These are phyloP conservation scores for Sebastes taczanowskii DNA, from an alignment of 2,797 vertebrate genomes.

Conservation along the genomic window DNA sequence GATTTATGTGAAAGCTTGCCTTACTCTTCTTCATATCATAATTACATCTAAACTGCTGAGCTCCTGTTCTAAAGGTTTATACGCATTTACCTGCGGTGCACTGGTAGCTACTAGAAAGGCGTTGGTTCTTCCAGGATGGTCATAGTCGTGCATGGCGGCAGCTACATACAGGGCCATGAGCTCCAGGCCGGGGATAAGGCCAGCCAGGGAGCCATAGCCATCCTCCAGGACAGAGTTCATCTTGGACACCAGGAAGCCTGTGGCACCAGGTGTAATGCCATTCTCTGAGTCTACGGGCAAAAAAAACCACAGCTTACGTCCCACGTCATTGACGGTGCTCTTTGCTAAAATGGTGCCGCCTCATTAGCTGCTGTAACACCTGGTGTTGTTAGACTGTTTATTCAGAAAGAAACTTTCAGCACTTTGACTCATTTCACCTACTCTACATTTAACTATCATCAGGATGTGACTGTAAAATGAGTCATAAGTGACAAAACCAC, in stretches of 20 bases:
- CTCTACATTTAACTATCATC: background rate
- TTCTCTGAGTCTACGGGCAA: slow-evolving; percentile 86
- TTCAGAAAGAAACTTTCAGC: background rate
- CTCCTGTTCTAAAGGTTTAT: background rate
- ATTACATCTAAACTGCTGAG: background rate
- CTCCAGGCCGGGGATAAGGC: slow-evolving; percentile 93
- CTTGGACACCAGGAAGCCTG: slow-evolving; percentile 90
- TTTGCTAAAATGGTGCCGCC: background rate
- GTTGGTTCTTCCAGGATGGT: slow-evolving; percentile 97
- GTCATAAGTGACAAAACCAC: background rate
- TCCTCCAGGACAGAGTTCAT: slow-evolving; percentile 84
- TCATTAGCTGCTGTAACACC: background rate
- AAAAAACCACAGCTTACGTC: background rate
- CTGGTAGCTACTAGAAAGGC: slow-evolving; percentile 97
- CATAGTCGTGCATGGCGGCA: slow-evolving; percentile 98
- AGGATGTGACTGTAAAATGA: background rate
- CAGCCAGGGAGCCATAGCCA: slow-evolving; percentile 88
- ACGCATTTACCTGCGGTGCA: slow-evolving; percentile 84
- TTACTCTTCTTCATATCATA: background rate
- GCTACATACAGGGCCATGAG: slow-evolving; percentile 97
- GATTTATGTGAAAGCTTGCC: background rate
- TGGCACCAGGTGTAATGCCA: slow-evolving; percentile 85
- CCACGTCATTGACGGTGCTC: background rate
- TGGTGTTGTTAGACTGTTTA: background rate
- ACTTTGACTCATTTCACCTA: background rate